Evolutionary conservation across 2,797 vertebrate species (phyloP), one percentile per base, ranked within the genome.

Genomic region (Helicolenus hilgendorfi): DNA sequence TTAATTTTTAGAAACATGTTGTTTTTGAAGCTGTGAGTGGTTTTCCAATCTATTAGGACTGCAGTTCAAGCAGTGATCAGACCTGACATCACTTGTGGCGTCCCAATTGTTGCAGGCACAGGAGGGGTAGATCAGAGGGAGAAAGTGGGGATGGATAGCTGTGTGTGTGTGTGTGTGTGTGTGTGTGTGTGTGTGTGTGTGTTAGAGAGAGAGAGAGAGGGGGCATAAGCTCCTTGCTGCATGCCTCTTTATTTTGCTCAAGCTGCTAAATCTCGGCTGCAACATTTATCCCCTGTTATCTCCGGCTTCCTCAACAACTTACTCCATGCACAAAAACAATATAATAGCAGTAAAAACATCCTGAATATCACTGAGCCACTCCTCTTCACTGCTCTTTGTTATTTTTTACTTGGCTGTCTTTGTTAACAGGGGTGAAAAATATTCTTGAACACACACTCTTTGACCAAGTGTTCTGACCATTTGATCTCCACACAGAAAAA

Each of bases 21-120:
- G 29, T 67, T 56, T 20, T 11, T 7, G 26, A 56, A 56, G 41
- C 45, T 31, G 53, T 53, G 72, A 71, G 64, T 55, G 11, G 15
- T 76, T 64, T 65, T 67, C 4, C 29, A 38, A 13, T 69, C 24
- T 64, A 13, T 67, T 38, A 74, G 45, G 49, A 45, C 67, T 78
- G 45, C 60, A 81, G 83, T 41, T 86, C 36, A 78, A 60, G n/a
- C 62, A 63, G 78, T 0, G 71, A 81, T 83, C 36, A 86, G 60
- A 83, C 60, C 87, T 80, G 85, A 82, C 72, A 78, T 75, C 58
- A 79, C 79, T 71, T 87, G 53, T 78, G 45, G 77, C 63, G 20
- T 68, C 64, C 69, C 77, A 83, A 76, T 77, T 85, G 80, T 90
- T 87, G 53, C 58, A 77, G 74, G 38, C 67, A 81, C 15, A 20